Base-by-base conservation (phyloP, 2,888 invertebrate genomes). In the Gryllus longicercus region DNA sequence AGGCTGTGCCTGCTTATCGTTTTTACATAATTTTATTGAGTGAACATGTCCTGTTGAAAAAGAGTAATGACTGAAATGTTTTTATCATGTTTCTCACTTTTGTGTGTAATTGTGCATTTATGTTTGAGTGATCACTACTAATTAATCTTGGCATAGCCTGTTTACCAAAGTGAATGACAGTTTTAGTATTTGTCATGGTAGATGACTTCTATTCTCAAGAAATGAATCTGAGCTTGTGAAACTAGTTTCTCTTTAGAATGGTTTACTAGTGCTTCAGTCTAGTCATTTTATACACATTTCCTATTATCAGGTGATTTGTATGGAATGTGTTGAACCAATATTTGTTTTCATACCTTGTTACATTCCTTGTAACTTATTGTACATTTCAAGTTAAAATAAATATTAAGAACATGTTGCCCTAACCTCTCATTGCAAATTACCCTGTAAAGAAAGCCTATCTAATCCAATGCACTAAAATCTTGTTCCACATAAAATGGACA, bases 321-420 rank as follows among this genome's bases (percentile, higher is more conserved):
- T 63, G 63, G 63, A 63, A 63, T 77, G 77, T 77, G 50, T n/a
- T 38, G 38, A 77, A 50, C 77, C 77, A 77, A 38, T 38, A 38
- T 77, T 77, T 77, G 38, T 77, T 49, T 77, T 49, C 49, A 77
- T 77, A 50, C 63, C 63, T 63, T 63, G 63, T 63, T 63, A 63
- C 63, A 63, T 63, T 63, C 63, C 63, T 63, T 63, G 63, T 63
- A 63, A 63, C 63, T 63, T 63, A 63, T 63, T 63, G 63, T 63
- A 63, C 63, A 63, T 63, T 63, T 63, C 63, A 63, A n/a, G n/a
- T 63, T 63, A 18, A 18, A 63, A 63, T 63, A 63, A 63, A 63
- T n/a, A 63, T 63, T 63, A 63, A 63, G n/a, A 63, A 38, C 63
- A 63, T 63, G 14, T 63, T 63, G n/a, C 8, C 63, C n/a, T 63